These are phyloP conservation scores for Hystrix cristata DNA, from an alignment of 2,113 vertebrate genomes.

Conservation along the genomic window DNA sequence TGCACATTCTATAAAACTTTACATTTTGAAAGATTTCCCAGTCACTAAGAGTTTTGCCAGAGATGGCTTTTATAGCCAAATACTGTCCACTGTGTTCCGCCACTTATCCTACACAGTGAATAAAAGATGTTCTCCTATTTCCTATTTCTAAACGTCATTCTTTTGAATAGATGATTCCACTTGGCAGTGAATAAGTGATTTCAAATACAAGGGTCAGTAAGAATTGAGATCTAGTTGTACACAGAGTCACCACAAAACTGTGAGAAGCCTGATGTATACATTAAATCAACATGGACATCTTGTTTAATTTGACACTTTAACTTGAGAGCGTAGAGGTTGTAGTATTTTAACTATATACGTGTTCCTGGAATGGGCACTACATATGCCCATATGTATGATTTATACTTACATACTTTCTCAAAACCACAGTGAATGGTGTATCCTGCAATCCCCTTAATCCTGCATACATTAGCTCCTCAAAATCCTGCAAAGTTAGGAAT, in stretches of 20 bases:
- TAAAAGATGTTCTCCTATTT: background rate
- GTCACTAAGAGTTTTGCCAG: background rate
- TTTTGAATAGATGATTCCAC: background rate
- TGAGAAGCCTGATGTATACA: background rate
- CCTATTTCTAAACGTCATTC: background rate
- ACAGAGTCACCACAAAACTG: background rate
- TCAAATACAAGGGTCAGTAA: background rate
- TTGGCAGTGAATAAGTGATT: background rate
- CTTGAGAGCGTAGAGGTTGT: background rate
- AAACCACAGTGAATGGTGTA: background rate
- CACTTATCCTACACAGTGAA: background rate
- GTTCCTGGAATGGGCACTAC: background rate
- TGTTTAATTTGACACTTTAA: constrained; percentile 30
- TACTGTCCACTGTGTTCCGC: fast-evolving
- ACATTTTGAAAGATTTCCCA: background rate
- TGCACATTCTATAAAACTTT: background rate
- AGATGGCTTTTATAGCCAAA: background rate
- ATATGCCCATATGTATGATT: background rate
- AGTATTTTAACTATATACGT: background rate
- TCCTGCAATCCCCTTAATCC: no score
- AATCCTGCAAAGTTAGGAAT: background rate
- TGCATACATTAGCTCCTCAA: background rate
- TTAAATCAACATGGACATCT: background rate
- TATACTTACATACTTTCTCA: background rate
- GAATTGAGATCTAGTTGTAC: background rate